Evolutionary conservation across 2,797 vertebrate species (phyloP).

Genomic region (Orientallactaga sibirica): DNA sequence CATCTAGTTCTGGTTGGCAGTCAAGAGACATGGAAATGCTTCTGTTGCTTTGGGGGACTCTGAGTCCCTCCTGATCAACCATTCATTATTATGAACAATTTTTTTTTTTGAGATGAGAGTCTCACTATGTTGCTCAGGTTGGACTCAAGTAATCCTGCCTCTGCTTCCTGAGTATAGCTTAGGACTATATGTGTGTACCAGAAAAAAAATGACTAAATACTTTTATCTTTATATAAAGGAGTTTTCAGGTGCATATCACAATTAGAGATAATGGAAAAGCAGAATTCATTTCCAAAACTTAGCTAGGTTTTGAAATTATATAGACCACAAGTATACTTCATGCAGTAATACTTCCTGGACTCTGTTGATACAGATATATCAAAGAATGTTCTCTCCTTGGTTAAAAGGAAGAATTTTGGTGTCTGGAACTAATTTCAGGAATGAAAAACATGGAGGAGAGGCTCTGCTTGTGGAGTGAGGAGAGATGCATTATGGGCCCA

Average conservation of each 20-base stretch:
- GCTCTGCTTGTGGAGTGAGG: not conserved
- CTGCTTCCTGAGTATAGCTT: not conserved
- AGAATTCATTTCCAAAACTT: conserved; percentile 4
- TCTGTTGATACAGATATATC: not conserved
- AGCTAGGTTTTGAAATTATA: conserved; percentile 21
- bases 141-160: not conserved
- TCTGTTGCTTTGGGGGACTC: too few species aligned
- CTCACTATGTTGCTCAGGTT: not conserved
- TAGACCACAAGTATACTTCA: conserved; percentile 5
- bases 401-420: conserved; percentile 10
- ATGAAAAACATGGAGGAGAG: not conserved
- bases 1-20: too few species aligned
- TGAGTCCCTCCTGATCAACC: too few species aligned
- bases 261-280: not conserved
- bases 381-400: not conserved
- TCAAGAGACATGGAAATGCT: too few species aligned
- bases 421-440: not conserved
- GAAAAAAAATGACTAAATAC: not conserved
- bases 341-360: not conserved
- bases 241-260: not conserved
- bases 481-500: not conserved
- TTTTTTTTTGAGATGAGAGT: too few species aligned
- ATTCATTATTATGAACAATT: too few species aligned
- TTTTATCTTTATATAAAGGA: not conserved
- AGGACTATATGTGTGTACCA: too few species aligned